These are phyloP conservation scores for Podocnemis expansa DNA, from an alignment of 2,113 vertebrate genomes.

Conservation along the genomic window DNA sequence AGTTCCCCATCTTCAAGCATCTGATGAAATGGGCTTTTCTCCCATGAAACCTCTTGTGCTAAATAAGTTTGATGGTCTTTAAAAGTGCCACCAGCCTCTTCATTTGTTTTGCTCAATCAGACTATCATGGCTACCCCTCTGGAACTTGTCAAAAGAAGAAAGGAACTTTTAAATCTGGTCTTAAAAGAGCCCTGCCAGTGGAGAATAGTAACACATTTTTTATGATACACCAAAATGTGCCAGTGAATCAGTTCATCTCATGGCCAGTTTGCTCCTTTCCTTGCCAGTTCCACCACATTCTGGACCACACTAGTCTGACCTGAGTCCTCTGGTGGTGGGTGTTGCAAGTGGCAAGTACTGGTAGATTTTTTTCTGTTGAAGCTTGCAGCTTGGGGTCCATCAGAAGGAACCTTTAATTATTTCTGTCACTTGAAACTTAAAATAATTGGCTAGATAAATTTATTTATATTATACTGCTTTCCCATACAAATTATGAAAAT, in stretches of 20 bases:
- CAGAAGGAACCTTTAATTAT: background rate
- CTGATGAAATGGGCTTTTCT: too few species aligned
- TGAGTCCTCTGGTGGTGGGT: accelerated
- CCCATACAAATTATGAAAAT: background rate
- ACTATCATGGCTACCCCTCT: too few species aligned
- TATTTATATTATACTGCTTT: background rate
- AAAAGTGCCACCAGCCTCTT: too few species aligned
- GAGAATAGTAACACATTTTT: background rate
- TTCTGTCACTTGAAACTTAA: background rate
- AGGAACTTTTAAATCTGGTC: background rate
- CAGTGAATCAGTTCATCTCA: background rate
- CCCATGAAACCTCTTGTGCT: too few species aligned
- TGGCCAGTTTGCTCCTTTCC: background rate
- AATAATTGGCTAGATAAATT: background rate
- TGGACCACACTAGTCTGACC: accelerated
- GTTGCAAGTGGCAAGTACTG: accelerated
- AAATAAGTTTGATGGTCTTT: too few species aligned
- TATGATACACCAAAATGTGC: background rate
- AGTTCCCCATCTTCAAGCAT: too few species aligned
- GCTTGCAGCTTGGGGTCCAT: accelerated
- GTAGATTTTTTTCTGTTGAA: accelerated
- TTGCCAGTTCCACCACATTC: background rate
- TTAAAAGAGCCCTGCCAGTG: background rate
- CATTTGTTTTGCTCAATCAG: too few species aligned
- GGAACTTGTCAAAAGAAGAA: too few species aligned